Base-by-base conservation (phyloP, 23 tunicate species). In the Botrylloides violaceus region DNA sequence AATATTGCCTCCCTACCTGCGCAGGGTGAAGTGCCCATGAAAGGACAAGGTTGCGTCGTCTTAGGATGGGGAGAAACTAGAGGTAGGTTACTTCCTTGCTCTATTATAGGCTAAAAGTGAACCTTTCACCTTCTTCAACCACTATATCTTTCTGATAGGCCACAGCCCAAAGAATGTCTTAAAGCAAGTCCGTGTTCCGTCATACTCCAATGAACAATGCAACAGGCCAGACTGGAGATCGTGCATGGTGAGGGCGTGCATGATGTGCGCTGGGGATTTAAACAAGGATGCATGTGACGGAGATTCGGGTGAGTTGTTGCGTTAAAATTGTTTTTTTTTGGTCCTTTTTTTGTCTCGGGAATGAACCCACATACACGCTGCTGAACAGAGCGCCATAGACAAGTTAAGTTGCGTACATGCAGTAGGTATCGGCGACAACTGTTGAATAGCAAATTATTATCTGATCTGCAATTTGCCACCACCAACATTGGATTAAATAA, bases 251-350 rank as follows among this genome's bases (percentile, higher is more conserved):
- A 58, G 87, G 30, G 76, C 88, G 2, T 93, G 98, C 66, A 93
- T 93, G 98, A 76, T 93, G 71, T 93, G 98, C 36, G 98, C 98
- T 49, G 95, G 98, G 3, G 89, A 72, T 7, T 28, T 77, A 26
- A 81, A 86, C 71, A 73, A 29, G 26, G 94, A 79, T 27, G 96
- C 98, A 24, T 93, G 98, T 60, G 95, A 86, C 29, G 98, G 92
- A 3, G 92, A 84, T 61, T 84, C 92, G 36, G 92, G 92, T 92
- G 19, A 37, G 76, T 36, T 0, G 21, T 47, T 47, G 18, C 18
- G 55, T 18, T 47, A 12, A 12, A 12, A 47, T 47, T 12, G 55
- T 47, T n/a, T n/a, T n/a, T n/a, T n/a, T n/a, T n/a, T n/a, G n/a
- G n/a, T n/a, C n/a, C n/a, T n/a, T n/a, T n/a, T n/a, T n/a, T n/a